Percentiles rank a stretch among this genome's conserved stretches.
Evolutionary conservation across 2,113 vertebrate genomes (phyloP).

Genomic region (Xyliphius kryptos): DNA sequence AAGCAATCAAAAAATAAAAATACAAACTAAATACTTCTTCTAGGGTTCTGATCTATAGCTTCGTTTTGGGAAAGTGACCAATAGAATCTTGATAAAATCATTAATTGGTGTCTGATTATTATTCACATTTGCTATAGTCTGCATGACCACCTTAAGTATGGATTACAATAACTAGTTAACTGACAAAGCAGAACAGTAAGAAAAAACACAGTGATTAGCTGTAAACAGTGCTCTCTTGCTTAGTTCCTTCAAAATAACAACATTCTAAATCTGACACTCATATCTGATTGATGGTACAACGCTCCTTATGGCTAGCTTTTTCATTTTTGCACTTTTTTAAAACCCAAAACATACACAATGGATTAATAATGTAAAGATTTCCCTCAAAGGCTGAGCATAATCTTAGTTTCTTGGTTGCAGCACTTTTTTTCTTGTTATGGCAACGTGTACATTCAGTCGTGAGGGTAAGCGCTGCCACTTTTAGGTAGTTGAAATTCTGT

Average conservation of each 20-base stretch:
- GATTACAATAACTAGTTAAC: conserved; percentile 32
- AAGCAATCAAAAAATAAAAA: conserved; percentile 22
- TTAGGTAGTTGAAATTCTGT: conserved; percentile 61
- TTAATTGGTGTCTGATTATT: too few relatives aligned
- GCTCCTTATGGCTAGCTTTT: conserved; percentile 44
- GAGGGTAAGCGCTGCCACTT: conserved; percentile 39
- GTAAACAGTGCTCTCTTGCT: conserved; percentile 46
- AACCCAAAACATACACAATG: conserved; percentile 12
- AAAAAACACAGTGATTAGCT: conserved; percentile 47
- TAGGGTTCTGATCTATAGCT: conserved; percentile 21
- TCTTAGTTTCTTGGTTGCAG: conserved; percentile 54
- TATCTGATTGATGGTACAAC: conserved; percentile 30
- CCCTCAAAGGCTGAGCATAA: too few relatives aligned
- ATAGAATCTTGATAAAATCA: too few relatives aligned
- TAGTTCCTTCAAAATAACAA: conserved; percentile 34
- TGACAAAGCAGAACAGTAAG: conserved; percentile 39
- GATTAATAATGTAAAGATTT: too few relatives aligned
- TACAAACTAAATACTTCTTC: conserved; percentile 25
- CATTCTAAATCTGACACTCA: conserved; percentile 23
- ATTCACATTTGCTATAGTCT: too few relatives aligned
- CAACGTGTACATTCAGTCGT: conserved; percentile 61
- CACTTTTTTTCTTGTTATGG: conserved; percentile 45
- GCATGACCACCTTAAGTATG: too few relatives aligned
- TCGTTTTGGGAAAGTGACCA: too few relatives aligned
- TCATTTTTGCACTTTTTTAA: conserved; percentile 27